phyloP scores from a whole-genome alignment of 1,140 invertebrate species.

The Myzus persicae region DNA sequence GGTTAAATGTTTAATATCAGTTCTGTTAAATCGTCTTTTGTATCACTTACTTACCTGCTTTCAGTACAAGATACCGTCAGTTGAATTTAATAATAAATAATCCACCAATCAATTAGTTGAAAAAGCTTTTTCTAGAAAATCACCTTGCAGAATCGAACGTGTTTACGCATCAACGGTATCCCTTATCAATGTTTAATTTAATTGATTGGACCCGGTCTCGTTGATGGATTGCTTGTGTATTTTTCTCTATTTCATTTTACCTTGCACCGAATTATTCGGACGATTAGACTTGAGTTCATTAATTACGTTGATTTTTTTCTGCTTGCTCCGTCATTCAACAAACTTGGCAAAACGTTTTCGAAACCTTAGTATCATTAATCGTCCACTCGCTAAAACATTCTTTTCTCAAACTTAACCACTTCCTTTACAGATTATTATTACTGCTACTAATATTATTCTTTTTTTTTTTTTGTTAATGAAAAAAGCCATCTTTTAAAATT shows the following conservation, averaged over 20 bases:
- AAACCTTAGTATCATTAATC: slow-evolving; percentile 13
- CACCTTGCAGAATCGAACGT: slow-evolving; percentile 20
- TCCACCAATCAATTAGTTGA: slow-evolving; percentile 41
- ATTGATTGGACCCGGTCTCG: slow-evolving; percentile 34
- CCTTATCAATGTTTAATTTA: slow-evolving; percentile 54
- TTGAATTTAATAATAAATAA: slow-evolving; percentile 43
- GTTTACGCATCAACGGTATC: slow-evolving; percentile 48
- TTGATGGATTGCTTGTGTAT: slow-evolving; percentile 41
- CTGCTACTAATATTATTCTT: background rate
- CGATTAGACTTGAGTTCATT: slow-evolving; percentile 44
- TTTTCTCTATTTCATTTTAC: slow-evolving; percentile 36
- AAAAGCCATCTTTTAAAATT: slow-evolving; percentile 6
- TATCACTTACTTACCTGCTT: background rate
- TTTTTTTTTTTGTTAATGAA: background rate
- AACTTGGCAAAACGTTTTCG: slow-evolving; percentile 48
- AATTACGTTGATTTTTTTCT: slow-evolving; percentile 45
- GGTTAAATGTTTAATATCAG: background rate
- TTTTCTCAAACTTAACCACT: background rate
- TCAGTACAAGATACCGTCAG: background rate
- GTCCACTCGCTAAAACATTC: slow-evolving; percentile 7
- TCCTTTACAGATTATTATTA: background rate
- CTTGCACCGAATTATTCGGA: slow-evolving; percentile 39
- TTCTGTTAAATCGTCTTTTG: background rate
- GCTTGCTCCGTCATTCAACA: slow-evolving; percentile 29
- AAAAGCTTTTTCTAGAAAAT: slow-evolving; percentile 42